phyloP scores from a whole-genome alignment of 2,888 invertebrate species.

The Coelinius sp. region DNA sequence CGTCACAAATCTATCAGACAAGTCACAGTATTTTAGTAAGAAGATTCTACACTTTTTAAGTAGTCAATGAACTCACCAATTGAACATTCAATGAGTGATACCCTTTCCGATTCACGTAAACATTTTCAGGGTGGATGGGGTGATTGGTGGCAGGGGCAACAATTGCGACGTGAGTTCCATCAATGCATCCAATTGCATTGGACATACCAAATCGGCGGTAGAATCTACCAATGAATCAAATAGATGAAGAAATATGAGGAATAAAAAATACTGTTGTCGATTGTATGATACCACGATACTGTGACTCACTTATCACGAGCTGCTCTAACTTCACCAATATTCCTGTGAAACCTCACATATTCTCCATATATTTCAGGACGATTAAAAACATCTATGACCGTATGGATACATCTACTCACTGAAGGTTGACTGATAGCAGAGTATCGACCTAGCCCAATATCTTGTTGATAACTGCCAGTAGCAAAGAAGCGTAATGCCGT shows the following conservation, averaged over 20 bases:
- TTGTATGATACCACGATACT: too few relatives aligned
- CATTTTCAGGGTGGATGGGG: conserved; percentile 46
- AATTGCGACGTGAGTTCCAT: conserved; percentile 55
- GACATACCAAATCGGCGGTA: conserved; percentile 19
- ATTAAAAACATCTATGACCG: conserved; percentile 5
- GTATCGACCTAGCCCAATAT: conserved; percentile 30
- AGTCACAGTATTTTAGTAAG: neutral
- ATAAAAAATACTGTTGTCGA: too few relatives aligned
- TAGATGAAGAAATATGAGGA: too few relatives aligned
- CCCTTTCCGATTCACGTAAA: conserved; percentile 53
- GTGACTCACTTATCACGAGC: neutral
- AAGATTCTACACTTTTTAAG: too few relatives aligned
- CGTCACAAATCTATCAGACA: conserved; percentile 39
- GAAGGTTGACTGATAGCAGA: conserved; percentile 32
- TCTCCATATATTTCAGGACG: neutral
- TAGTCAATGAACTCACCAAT: conserved; percentile 40
- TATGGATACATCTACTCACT: conserved; percentile 30
- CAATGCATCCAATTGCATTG: conserved; percentile 47
- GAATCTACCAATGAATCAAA: conserved; percentile 3
- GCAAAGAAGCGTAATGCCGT: too few relatives aligned
- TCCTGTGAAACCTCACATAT: conserved; percentile 7
- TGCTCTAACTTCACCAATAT: neutral
- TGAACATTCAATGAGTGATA: conserved; percentile 55
- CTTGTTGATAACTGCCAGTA: conserved; percentile 37
- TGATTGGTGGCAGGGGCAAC: conserved; percentile 45